Base-by-base conservation (phyloP, 23 tunicate species). In the Trididemnum miniatum region DNA sequence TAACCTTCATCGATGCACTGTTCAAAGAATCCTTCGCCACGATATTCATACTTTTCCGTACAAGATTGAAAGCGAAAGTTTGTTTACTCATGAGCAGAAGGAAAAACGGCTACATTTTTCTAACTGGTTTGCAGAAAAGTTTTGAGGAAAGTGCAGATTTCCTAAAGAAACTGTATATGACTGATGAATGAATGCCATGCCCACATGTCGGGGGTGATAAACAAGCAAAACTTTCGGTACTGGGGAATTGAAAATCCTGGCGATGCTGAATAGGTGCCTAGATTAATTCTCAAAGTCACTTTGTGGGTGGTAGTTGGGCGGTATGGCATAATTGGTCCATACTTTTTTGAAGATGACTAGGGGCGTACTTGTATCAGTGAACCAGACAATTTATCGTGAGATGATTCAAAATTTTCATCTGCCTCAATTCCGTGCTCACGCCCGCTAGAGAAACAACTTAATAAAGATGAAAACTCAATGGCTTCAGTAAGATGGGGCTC, bases 401-500 rank as follows among this genome's bases (percentile, higher is more conserved):
- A 69, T 69, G 75, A 69, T 69, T 29, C 37, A n/a, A 34, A 34
- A 69, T 32, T 29, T 69, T 34, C 31, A 69, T 34, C 75, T 69
- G 29, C 75, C 38, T 12, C 26, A 28, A 34, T 29, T 74, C 26
- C 59, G 32, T 74, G 20, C 26, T 38, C 59, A 38, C 27, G 79
- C 59, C 35, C 79, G 79, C 20, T 36, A 32, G 35, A 25, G 79
- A 40, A 74, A 74, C 79, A 74, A 39, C 62, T 12, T 37, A 26
- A 39, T 74, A 7, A 12, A 24, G 59, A 39, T 71, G 39, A 71
- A 20, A 32, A 71, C 44, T 7, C 36, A 71, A 32, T 74, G 79
- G 79, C 39, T 74, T 49, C 60, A n/a, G 59, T 25, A 74, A 74
- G 75, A 74, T 39, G 79, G 60, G 20, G 59, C 60, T n/a, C 59